phyloP scores from a whole-genome alignment of 37 sponge, comb jelly and placozoan genomes.

The Dysidea cf. avara region DNA sequence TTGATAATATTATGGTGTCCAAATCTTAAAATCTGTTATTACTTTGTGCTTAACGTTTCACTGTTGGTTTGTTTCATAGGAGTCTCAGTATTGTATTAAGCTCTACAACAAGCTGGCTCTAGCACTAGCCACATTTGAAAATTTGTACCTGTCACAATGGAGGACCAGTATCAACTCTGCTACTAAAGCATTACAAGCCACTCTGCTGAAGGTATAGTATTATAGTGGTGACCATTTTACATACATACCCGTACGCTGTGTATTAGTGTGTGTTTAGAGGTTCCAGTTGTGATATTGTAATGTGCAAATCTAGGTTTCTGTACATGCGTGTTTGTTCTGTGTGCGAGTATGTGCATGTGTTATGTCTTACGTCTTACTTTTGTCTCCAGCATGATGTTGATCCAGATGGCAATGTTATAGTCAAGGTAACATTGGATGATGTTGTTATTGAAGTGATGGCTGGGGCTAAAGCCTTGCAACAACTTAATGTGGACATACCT shows the following conservation, averaged over 20 bases:
- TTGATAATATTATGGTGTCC: too few relatives aligned
- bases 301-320: too few relatives aligned
- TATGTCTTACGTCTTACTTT: too few relatives aligned
- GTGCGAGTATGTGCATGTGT: too few relatives aligned
- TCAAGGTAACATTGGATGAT: conserved; percentile 26
- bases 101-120: conserved; percentile 82
- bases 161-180: conserved; percentile 19
- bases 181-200: background rate
- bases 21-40: too few relatives aligned
- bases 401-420: conserved; percentile 21
- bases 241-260: too few relatives aligned
- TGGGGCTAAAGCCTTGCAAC: conserved; percentile 67
- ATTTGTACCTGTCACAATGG: conserved; percentile 72
- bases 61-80: conserved; percentile 31
- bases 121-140: conserved; percentile 76
- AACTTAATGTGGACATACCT: conserved; percentile 60
- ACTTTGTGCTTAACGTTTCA: background rate
- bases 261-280: conserved; percentile 11
- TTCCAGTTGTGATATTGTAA: too few relatives aligned
- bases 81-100: conserved; percentile 57
- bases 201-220: conserved; percentile 24
- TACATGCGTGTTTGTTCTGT: too few relatives aligned
- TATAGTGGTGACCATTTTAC: too few relatives aligned
- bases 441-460: conserved; percentile 56
- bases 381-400: conserved; percentile 16